Evolutionary conservation across 2,113 vertebrate genomes (phyloP).

Genomic region (Chamaea fasciata): DNA sequence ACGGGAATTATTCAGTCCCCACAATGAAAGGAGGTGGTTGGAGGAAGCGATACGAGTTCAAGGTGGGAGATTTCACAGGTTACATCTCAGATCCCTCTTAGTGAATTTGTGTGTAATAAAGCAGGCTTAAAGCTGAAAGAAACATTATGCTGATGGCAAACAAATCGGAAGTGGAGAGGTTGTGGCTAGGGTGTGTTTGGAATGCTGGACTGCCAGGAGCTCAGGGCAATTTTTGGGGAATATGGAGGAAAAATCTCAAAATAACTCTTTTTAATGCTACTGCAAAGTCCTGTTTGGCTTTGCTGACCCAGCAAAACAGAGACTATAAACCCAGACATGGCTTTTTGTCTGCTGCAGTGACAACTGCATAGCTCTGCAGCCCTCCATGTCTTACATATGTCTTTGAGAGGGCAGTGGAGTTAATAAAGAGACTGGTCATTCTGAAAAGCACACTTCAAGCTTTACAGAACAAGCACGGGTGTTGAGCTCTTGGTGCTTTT

Average conservation of each 20-base stretch:
- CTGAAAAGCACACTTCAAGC: neutral
- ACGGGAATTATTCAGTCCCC: neutral
- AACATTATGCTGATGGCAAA: neutral
- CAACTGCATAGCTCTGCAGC: neutral
- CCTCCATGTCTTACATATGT: neutral
- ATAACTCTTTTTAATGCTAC: neutral
- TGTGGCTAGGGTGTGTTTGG: neutral
- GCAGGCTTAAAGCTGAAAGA: neutral
- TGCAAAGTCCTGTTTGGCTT: neutral
- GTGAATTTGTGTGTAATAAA: neutral
- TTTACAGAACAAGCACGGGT: neutral
- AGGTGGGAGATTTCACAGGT: neutral
- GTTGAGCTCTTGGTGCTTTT: constrained; percentile 36
- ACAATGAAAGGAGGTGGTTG: neutral
- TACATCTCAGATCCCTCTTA: neutral
- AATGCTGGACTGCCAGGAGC: neutral
- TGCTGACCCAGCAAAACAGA: neutral
- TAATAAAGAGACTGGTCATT: neutral
- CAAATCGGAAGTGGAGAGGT: neutral
- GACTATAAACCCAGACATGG: neutral
- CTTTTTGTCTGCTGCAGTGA: neutral
- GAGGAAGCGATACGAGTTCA: neutral
- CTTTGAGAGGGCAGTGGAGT: neutral
- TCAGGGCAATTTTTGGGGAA: neutral
- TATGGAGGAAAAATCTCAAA: neutral